Percentiles rank a stretch among this genome's conserved stretches.
phyloP scores from a whole-genome alignment of 2,888 invertebrate genomes.

The Lobophora halterata region DNA sequence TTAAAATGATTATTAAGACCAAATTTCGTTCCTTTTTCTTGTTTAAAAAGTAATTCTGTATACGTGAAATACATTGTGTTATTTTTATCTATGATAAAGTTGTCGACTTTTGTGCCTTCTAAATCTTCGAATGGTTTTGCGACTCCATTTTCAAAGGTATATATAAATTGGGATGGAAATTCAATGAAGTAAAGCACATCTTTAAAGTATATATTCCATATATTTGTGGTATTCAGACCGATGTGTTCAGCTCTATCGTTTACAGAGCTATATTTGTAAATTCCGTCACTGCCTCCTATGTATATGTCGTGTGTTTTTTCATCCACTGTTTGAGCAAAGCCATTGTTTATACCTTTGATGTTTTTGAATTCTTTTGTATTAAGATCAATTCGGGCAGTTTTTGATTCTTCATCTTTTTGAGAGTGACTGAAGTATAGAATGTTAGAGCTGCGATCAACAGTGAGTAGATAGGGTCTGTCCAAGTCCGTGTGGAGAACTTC shows the following conservation, averaged over 20 bases:
- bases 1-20: too few relatives aligned
- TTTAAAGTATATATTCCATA: constrained; percentile 62
- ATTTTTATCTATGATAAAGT: constrained; percentile 57
- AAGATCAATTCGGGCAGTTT: constrained; percentile 51
- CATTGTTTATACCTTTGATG: constrained; percentile 49
- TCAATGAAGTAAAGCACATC: constrained; percentile 53
- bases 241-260: constrained; percentile 46
- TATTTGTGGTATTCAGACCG: constrained; percentile 43
- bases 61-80: constrained; percentile 56
- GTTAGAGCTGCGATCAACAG: constrained; percentile 53
- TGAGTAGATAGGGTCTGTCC: constrained; percentile 55
- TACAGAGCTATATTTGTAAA: constrained; percentile 56
- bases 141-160: constrained; percentile 44
- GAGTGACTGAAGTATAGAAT: constrained; percentile 62
- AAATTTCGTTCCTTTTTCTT: constrained; percentile 52
- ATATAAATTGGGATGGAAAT: constrained; percentile 58
- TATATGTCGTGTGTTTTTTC: constrained; percentile 50
- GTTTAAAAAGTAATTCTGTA: constrained; percentile 56
- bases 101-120: constrained; percentile 62
- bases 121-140: constrained; percentile 49
- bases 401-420: constrained; percentile 45
- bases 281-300: constrained; percentile 58
- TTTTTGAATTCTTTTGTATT: constrained; percentile 51
- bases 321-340: constrained; percentile 61
- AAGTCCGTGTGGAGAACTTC: constrained; percentile 48